Evolutionary conservation across 2,113 vertebrate species (phyloP), one percentile per base, ranked within the genome.

Genomic region (Callaeas wilsoni): DNA sequence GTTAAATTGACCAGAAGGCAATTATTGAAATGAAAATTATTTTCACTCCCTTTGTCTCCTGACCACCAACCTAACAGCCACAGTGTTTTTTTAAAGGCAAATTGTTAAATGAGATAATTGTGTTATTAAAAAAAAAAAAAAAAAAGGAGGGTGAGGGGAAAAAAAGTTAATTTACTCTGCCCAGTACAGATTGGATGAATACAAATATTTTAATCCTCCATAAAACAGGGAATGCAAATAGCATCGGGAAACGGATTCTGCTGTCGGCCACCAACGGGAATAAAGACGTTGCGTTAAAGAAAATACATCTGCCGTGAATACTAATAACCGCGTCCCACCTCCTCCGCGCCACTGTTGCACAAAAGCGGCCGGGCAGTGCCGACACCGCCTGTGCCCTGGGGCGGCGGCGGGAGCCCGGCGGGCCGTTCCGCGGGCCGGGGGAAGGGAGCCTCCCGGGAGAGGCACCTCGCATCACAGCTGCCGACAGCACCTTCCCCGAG

Each of bases 1-100:
- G 99, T 99, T 99, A 99, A 99, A 99, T 99, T 99, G 99, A 99
- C 98, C 99, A 99, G 99, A 99, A 99, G 99, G 99, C 98, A 99
- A 99, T 99, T 98, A 98, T 98, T 98, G 98, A 98, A 99, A 99
- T 98, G 98, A 98, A 99, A 99, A 99, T 99, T 98, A 99, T 99
- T 99, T 99, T 99, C 98, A 99, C 99, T 99, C 99, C 97, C 98
- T 98, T 98, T 98, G 98, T 98, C 98, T 98, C 97, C 97, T 98
- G 98, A 97, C 98, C 97, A 98, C 98, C 98, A 98, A 98, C 97
- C 98, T 98, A 98, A 98, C 96, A 97, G 97, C 84, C 97, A 93
- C 92, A 79, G 97, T 96, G 91, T 90, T 91, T 96, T 93, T 93
- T 94, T 35, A 91, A 97, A 97, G 91, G 97, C 97, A 97, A 98